A percentile compares a stretch with the other conserved stretches of the same genome.
phyloP scores from a whole-genome alignment of 2,888 invertebrate genomes.

The Euplagia quadripunctaria region DNA sequence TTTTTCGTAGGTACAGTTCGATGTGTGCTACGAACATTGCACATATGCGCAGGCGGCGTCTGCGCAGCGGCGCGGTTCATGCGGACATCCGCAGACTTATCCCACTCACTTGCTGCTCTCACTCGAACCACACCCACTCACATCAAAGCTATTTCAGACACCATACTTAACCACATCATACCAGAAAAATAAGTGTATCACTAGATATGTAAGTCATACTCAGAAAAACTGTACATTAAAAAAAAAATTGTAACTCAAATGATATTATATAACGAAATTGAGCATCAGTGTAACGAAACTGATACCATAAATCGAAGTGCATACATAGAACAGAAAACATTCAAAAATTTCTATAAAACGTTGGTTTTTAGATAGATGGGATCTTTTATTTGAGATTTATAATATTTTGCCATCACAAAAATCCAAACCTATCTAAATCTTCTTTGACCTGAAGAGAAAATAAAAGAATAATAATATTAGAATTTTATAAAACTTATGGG shows the following conservation, averaged over 20 bases:
- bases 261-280: neutral
- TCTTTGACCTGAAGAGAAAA: too few species aligned
- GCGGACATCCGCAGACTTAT: slow-evolving; percentile 27
- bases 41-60: slow-evolving; percentile 67
- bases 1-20: slow-evolving; percentile 7
- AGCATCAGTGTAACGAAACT: neutral
- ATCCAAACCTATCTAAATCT: too few species aligned
- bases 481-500: too few species aligned
- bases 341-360: too few species aligned
- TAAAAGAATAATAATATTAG: too few species aligned
- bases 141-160: slow-evolving; percentile 55
- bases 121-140: slow-evolving; percentile 50
- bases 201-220: neutral
- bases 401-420: too few species aligned
- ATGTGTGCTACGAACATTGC: slow-evolving; percentile 51
- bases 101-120: slow-evolving; percentile 46
- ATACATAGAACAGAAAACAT: too few species aligned
- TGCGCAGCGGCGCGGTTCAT: slow-evolving; percentile 47
- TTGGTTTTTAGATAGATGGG: too few species aligned
- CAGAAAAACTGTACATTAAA: neutral
- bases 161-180: slow-evolving; percentile 50
- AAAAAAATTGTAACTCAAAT: neutral
- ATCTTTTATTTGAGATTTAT: too few species aligned
- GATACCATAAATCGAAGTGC: too few species aligned
- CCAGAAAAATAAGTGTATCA: slow-evolving; percentile 11